Evolutionary conservation across 2,888 invertebrate species (phyloP).

Genomic region (Eutolmus rufibarbis): DNA sequence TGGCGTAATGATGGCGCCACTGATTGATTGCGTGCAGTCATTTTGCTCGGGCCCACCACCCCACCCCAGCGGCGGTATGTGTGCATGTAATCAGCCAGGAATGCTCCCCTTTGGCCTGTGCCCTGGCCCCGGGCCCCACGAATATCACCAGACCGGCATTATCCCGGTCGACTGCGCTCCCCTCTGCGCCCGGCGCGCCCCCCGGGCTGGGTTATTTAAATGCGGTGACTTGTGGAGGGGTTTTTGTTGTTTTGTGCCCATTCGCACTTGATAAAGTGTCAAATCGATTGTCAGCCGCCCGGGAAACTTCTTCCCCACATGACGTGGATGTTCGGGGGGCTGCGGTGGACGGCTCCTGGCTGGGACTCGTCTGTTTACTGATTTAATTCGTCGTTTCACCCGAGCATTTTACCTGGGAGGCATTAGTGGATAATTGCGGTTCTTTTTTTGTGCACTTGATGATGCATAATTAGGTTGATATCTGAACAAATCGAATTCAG

Average conservation of each 20-base stretch:
- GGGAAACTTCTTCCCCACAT: neutral
- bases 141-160: neutral
- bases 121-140: neutral
- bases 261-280: conserved; percentile 23
- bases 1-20: conserved; percentile 46
- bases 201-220: neutral
- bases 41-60: neutral
- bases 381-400: neutral
- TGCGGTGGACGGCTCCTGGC: neutral
- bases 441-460: neutral
- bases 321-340: neutral
- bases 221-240: conserved; percentile 2
- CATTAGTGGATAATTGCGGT: neutral
- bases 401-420: neutral
- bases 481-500: neutral
- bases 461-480: neutral
- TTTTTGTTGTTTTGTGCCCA: conserved; percentile 1
- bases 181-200: neutral
- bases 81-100: neutral
- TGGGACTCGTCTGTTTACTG: neutral
- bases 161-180: neutral
- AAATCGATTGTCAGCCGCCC: neutral
- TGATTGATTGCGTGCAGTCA: conserved; percentile 44
- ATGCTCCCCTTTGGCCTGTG: neutral
- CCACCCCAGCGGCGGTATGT: neutral